These are phyloP conservation scores for Anoncus sp. DNA, from an alignment of 2,888 invertebrate species.

Conservation along the genomic window DNA sequence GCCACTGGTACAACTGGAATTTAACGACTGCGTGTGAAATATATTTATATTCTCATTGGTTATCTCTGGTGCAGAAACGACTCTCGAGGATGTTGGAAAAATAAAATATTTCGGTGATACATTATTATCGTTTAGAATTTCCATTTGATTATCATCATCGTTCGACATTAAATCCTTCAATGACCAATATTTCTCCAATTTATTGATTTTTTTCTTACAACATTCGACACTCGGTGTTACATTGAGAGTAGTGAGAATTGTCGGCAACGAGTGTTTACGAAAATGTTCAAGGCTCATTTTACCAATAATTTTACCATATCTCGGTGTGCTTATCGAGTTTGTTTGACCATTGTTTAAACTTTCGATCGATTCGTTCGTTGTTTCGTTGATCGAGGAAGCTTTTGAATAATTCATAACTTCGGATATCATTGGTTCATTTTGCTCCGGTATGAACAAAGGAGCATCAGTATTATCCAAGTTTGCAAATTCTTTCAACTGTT, in stretches of 20 bases:
- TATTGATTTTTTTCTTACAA: conserved; percentile 69
- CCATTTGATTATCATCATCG: conserved; percentile 69
- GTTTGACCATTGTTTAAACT: conserved; percentile 57
- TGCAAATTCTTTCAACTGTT: conserved; percentile 79
- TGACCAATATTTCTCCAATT: conserved; percentile 78
- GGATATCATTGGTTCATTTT: conserved; percentile 45
- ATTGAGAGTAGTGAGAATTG: conserved; percentile 71
- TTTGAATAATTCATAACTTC: conserved; percentile 18
- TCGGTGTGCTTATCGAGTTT: conserved; percentile 50
- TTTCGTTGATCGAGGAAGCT: conserved; percentile 61
- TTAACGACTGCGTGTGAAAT: conserved; percentile 66
- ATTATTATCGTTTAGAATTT: conserved; percentile 50
- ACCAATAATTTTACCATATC: conserved; percentile 63
- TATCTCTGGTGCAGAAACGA: conserved; percentile 76
- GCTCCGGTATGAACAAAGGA: conserved; percentile 74
- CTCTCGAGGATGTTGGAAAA: conserved; percentile 74
- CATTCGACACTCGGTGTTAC: conserved; percentile 64
- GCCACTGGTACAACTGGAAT: conserved; percentile 59
- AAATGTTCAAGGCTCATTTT: conserved; percentile 73
- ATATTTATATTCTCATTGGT: conserved; percentile 66
- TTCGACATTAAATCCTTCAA: conserved; percentile 75
- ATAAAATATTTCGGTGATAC: conserved; percentile 71
- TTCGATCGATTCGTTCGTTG: conserved; percentile 67
- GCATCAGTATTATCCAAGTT: conserved; percentile 78
- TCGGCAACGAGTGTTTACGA: conserved; percentile 74